Evolutionary conservation across 1,140 invertebrate genomes (phyloP).

Genomic region (Lepidostoma basale): DNA sequence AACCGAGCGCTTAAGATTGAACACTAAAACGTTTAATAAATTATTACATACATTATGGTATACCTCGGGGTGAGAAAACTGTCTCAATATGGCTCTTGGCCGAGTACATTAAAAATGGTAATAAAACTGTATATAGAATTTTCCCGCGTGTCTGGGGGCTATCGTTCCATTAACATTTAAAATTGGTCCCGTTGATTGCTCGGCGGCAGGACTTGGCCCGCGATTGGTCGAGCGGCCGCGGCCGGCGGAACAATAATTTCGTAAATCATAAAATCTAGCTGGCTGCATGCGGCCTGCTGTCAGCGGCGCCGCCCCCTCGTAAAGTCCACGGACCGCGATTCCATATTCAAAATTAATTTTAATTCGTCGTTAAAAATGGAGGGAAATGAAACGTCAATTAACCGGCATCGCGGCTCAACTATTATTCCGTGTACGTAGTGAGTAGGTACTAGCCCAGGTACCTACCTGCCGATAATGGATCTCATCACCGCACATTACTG

Average conservation of each 20-base stretch:
- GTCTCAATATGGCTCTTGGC: conserved; percentile 9
- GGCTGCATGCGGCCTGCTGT: conserved; percentile 39
- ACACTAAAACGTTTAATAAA: too few species aligned
- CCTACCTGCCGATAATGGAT: too few species aligned
- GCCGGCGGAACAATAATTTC: conserved; percentile 30
- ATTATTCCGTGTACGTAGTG: too few species aligned
- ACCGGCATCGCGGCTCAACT: not conserved
- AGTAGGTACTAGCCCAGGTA: not conserved
- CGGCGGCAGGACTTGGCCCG: conserved; percentile 22
- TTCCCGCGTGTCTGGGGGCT: conserved; percentile 40
- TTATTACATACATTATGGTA: too few species aligned
- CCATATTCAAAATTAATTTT: conserved; percentile 39
- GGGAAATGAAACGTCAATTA: conserved; percentile 36
- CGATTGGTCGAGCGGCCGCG: conserved; percentile 24
- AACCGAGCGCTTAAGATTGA: too few species aligned
- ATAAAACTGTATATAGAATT: conserved; percentile 27
- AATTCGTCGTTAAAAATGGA: conserved; percentile 36
- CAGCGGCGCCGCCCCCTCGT: conserved; percentile 45
- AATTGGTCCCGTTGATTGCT: conserved; percentile 35
- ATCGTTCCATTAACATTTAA: conserved; percentile 44
- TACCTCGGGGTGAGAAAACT: conserved; percentile 19
- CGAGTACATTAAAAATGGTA: conserved; percentile 16
- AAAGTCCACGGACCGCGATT: conserved; percentile 31
- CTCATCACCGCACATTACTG: too few species aligned
- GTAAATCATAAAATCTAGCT: conserved; percentile 42